phyloP scores from a whole-genome alignment of 2,113 vertebrate species.

The Regulus satrapa region DNA sequence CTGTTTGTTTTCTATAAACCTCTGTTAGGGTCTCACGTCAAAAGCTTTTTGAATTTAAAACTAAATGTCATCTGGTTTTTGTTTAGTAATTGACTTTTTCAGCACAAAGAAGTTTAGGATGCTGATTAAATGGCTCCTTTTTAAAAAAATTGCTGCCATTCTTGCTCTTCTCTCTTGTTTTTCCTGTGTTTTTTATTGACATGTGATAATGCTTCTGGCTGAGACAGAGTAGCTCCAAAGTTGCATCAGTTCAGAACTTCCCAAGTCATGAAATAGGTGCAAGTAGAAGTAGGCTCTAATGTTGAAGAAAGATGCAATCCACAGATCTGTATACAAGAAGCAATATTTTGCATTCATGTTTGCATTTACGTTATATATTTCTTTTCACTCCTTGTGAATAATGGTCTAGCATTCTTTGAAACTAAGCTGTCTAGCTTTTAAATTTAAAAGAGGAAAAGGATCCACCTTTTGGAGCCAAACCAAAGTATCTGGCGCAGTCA shows the following conservation, averaged over 20 bases:
- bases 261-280: background rate
- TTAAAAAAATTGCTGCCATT: background rate
- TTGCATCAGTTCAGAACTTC: background rate
- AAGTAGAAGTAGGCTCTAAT: background rate
- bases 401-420: background rate
- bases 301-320: background rate
- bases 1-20: background rate
- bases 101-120: background rate
- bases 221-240: background rate
- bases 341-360: background rate
- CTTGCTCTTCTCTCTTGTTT: background rate
- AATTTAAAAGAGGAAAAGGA: background rate
- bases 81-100: background rate
- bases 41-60: background rate
- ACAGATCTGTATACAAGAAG: background rate
- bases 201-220: background rate
- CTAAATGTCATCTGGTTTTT: background rate
- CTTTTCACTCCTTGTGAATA: background rate
- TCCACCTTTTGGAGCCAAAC: background rate
- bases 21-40: background rate
- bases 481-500: background rate
- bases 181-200: background rate
- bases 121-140: background rate
- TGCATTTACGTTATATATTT: background rate
- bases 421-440: background rate